Base-by-base conservation (phyloP, 37 sponge, comb jelly and placozoan genomes). In the Mnemiopsis leidyi region DNA sequence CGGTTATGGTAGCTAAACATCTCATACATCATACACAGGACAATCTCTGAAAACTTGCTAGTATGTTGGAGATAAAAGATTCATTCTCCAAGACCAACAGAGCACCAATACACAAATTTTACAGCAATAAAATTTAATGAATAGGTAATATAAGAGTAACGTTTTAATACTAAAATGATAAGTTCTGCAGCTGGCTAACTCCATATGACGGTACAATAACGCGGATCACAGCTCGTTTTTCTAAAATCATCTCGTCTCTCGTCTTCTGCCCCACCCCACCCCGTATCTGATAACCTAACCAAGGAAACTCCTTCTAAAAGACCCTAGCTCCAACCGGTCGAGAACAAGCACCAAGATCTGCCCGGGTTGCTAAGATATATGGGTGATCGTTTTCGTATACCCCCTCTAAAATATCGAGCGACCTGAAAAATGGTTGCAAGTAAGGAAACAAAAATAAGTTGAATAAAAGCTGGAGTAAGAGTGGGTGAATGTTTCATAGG, bases 301-400 rank as follows among this genome's bases (percentile, higher is more conserved):
- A 48, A 48, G 13, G 61, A 48, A 13, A 13, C 13, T 13, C 61
- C 61, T n/a, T n/a, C 61, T 77, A 77, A 32, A 77, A 31, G 33
- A 77, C 79, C 18, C 79, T 28, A 32, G 79, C 33, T 34, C 79
- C 79, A 0, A 77, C 90, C 2, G 90, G 90, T 85, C 90, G 9
- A 28, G 90, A 23, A 61, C 90, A 85, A 13, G 90, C 40, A 23
- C 90, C 90, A 9, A 85, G 24, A 26, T 85, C 90, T 85, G 90
- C 90, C 2, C 90, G 90, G 23, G 90, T 85, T 5, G 90, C 90
- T 3, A 85, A 37, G 35, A 85, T 37, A 29, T 85, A 85, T 7
- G 90, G 90, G 30, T 85, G 90, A 33, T 85, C 48, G 40, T 29
- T 39, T 9, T 85, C 90, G 90, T 85, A 85, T 18, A 85, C 90